Conservation (phyloP, 2,113 vertebrate species). For the Arenaria interpres region DNA sequence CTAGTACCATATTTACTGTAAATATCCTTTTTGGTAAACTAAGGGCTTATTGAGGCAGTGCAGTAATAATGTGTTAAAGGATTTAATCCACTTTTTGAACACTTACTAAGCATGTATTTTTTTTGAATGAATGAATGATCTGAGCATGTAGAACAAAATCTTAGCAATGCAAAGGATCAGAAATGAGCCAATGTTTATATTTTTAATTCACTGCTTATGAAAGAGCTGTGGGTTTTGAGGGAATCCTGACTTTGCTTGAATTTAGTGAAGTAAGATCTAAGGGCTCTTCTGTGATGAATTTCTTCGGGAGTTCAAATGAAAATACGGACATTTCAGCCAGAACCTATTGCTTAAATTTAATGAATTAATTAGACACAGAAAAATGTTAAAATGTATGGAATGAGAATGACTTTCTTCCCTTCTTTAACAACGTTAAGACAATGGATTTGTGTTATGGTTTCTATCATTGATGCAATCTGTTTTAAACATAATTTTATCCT, state of each 20-base stretch:
- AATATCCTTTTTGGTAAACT: constrained; percentile 68
- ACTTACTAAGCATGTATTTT: constrained; percentile 8
- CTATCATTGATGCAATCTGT: not conserved
- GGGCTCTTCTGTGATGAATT: constrained; percentile 5
- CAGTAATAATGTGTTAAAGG: constrained; percentile 51
- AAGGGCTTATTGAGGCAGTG: constrained; percentile 46
- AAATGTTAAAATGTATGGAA: constrained; percentile 8
- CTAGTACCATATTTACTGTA: constrained; percentile 65
- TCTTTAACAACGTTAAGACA: not conserved
- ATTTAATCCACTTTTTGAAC: constrained; percentile 53
- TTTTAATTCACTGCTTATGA: constrained; percentile 30
- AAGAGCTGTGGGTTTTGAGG: not conserved
- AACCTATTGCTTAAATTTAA: constrained; percentile 22
- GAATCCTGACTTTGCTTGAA: constrained; percentile 20
- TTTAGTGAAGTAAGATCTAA: constrained; percentile 25
- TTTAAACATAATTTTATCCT: not conserved
- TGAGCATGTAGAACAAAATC: not conserved
- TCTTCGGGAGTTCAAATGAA: constrained; percentile 53
- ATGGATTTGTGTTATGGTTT: not conserved
- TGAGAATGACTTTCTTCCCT: not conserved
- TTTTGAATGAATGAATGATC: constrained; percentile 12
- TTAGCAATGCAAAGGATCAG: not conserved
- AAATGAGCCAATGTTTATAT: constrained; percentile 12
- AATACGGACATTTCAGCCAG: not conserved
- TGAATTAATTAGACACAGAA: constrained; percentile 34